Evolutionary conservation across 2,888 invertebrate species (phyloP).

Genomic region (Hanleya hanleyi): DNA sequence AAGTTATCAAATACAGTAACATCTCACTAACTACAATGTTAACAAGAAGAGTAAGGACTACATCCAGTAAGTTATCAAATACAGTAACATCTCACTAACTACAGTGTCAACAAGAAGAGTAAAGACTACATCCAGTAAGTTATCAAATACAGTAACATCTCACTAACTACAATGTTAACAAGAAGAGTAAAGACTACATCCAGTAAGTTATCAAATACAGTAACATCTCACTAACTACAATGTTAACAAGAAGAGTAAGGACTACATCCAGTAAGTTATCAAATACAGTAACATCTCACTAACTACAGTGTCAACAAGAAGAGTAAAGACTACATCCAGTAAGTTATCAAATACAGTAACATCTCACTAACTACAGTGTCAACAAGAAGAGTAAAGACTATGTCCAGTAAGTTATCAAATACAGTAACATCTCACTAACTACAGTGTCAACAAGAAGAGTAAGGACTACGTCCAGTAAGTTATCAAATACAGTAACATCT

Average conservation of each 20-base stretch:
- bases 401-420: conserved; percentile 83
- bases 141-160: conserved; percentile 78
- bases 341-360: conserved; percentile 76
- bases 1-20: conserved; percentile 76
- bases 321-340: conserved; percentile 96
- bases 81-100: conserved; percentile 89
- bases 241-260: conserved; percentile 96
- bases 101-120: conserved; percentile 98
- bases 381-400: conserved; percentile 98
- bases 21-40: conserved; percentile 98
- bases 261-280: conserved; percentile 89
- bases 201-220: conserved; percentile 79
- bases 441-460: conserved; percentile 98
- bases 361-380: conserved; percentile 98
- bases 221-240: conserved; percentile 96
- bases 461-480: conserved; percentile 94
- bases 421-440: conserved; percentile 89
- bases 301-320: conserved; percentile 99
- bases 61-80: conserved; percentile 83
- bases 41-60: conserved; percentile 98
- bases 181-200: conserved; percentile 96
- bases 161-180: conserved; percentile 98
- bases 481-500: conserved; percentile 78
- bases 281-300: conserved; percentile 82
- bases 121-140: conserved; percentile 94